Evolutionary conservation across 2,113 vertebrate species (phyloP).

Genomic region (Mohoua ochrocephala): DNA sequence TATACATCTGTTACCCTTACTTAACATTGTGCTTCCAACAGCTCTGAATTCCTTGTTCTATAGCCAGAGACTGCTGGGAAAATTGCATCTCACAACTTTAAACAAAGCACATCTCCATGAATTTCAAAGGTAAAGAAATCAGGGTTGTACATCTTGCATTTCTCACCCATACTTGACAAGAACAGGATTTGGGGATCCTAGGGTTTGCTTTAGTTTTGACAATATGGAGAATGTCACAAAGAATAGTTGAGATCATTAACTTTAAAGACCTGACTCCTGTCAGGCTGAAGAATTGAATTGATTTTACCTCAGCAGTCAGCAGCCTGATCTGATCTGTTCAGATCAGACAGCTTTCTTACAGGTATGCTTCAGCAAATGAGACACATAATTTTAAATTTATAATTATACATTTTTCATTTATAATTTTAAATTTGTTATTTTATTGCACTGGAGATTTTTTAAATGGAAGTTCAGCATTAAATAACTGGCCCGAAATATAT

Average conservation of each 20-base stretch:
- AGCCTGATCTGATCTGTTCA: not conserved
- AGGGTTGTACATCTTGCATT: not conserved
- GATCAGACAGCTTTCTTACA: not conserved
- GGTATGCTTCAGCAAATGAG: not conserved
- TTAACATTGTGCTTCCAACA: not conserved
- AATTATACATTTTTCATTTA: not conserved
- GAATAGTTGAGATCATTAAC: not conserved
- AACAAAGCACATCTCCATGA: constrained; percentile 33
- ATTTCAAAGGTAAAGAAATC: not conserved
- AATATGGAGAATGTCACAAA: not conserved
- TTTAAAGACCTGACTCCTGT: not conserved
- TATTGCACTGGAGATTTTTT: not conserved
- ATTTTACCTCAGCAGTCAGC: not conserved
- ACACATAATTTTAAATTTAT: not conserved
- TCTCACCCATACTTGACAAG: not conserved
- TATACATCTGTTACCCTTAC: not conserved
- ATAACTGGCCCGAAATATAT: not conserved
- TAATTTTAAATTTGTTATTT: not conserved
- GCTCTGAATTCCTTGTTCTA: constrained; percentile 44
- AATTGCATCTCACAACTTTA: constrained; percentile 38
- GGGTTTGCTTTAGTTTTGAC: not conserved
- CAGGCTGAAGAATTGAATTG: not conserved
- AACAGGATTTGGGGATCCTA: not conserved
- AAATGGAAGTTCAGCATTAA: not conserved
- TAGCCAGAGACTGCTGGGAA: constrained; percentile 29